Percentiles rank a stretch among this genome's conserved stretches.
Conservation (phyloP, 2,113 vertebrate species). For the Brachyistius frenatus region DNA sequence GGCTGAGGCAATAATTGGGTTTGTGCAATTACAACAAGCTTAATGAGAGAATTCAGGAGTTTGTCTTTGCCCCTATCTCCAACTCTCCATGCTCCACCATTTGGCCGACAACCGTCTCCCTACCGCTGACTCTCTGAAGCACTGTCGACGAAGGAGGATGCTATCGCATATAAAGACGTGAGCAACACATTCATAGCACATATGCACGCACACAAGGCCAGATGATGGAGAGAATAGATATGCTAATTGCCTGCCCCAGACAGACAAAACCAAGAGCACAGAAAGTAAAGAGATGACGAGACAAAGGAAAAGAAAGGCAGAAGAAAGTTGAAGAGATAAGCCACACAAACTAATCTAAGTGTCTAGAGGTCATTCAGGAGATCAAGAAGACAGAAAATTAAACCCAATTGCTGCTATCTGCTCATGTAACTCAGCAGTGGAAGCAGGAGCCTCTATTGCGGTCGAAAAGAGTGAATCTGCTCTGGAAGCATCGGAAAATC, state of each 20-base stretch:
- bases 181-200: slow-evolving; percentile 27
- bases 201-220: not conserved
- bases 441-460: too few relatives aligned
- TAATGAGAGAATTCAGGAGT: slow-evolving; percentile 83
- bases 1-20: slow-evolving; percentile 86
- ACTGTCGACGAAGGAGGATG: slow-evolving; percentile 29
- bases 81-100: slow-evolving; percentile 65
- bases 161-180: slow-evolving; percentile 36
- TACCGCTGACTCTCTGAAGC: slow-evolving; percentile 38
- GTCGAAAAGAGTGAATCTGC: too few relatives aligned
- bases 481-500: too few relatives aligned
- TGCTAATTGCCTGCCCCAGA: slow-evolving; percentile 54
- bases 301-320: not conserved
- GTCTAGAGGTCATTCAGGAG: slow-evolving; percentile 38
- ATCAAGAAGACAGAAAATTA: not conserved
- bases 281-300: slow-evolving; percentile 11
- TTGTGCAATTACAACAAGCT: slow-evolving; percentile 83
- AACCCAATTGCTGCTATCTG: not conserved
- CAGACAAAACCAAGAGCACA: slow-evolving; percentile 33
- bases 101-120: slow-evolving; percentile 58
- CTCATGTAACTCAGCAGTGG: not conserved
- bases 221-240: slow-evolving; percentile 56
- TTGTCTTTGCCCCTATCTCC: slow-evolving; percentile 77
- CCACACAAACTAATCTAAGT: slow-evolving; percentile 13
- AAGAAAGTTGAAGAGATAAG: slow-evolving; percentile 37